A percentile compares a stretch with the other conserved stretches of the same genome.
Evolutionary conservation across 1,140 invertebrate genomes (phyloP).

Genomic region (Littorina saxatilis): DNA sequence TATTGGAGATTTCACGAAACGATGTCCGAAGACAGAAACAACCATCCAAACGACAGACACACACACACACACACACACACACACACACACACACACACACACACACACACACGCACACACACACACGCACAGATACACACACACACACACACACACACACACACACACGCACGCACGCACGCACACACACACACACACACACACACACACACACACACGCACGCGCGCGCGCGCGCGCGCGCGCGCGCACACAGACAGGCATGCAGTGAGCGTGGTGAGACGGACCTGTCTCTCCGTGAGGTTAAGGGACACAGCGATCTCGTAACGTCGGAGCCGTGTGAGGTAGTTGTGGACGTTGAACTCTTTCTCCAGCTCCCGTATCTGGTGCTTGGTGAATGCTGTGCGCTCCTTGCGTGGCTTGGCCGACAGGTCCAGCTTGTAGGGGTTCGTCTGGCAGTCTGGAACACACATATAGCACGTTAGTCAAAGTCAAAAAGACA

Average conservation of each 20-base stretch:
- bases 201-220: not conserved
- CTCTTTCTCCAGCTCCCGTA: conserved; percentile 89
- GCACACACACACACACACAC: conserved; percentile 15
- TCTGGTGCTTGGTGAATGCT: conserved; percentile 93
- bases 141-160: conserved; percentile 1
- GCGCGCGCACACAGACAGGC: not conserved
- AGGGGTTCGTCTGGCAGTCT: conserved; percentile 43
- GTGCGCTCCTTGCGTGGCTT: conserved; percentile 91
- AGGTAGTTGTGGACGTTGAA: conserved; percentile 93
- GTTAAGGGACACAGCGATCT: conserved; percentile 93
- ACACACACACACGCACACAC: too few relatives aligned
- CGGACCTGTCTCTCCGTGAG: conserved; percentile 92
- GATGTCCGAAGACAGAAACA: too few relatives aligned
- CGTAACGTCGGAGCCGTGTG: conserved; percentile 91
- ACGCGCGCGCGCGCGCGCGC: not conserved
- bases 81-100: too few relatives aligned
- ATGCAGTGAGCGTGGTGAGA: too few relatives aligned
- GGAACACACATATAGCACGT: conserved; percentile 6
- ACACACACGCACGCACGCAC: conserved; percentile 2
- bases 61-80: too few relatives aligned
- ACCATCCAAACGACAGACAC: too few relatives aligned
- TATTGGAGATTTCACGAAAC: too few relatives aligned
- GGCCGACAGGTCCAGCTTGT: conserved; percentile 68
- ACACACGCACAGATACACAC: too few relatives aligned
- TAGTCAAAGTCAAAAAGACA: not conserved